These are phyloP conservation scores for Pomacea canaliculata DNA, from an alignment of 2,888 invertebrate genomes.

Conservation along the genomic window DNA sequence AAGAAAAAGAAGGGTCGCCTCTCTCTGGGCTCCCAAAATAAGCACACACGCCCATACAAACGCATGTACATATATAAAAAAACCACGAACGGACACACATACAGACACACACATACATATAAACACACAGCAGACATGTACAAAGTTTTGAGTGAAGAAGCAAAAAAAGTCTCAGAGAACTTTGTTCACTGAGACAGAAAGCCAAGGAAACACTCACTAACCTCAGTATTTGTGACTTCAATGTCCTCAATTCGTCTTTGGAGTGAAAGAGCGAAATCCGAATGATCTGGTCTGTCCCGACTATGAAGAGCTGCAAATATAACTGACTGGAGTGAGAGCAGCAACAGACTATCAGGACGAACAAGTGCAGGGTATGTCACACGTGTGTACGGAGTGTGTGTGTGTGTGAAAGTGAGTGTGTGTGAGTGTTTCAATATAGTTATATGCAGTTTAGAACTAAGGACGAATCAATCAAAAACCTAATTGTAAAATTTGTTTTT, in stretches of 20 bases:
- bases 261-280: conserved; percentile 18
- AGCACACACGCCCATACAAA: background rate
- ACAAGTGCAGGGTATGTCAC: no score
- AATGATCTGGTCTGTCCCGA: conserved; percentile 27
- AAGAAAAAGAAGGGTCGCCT: no score
- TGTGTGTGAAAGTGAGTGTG: no score
- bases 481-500: no score
- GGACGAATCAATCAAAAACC: no score
- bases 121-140: background rate
- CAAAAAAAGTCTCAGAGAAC: no score
- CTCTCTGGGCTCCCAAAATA: background rate
- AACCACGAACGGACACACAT: background rate
- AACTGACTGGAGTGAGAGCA: background rate
- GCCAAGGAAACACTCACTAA: background rate
- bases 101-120: background rate
- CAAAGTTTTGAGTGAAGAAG: no score
- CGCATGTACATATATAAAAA: background rate
- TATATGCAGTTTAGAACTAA: no score
- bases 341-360: no score
- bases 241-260: conserved; percentile 23
- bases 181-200: no score
- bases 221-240: conserved; percentile 19
- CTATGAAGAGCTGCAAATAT: conserved; percentile 30
- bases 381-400: no score
- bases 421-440: no score